Base-by-base conservation (phyloP, 2,888 invertebrate genomes). In the Tanytarsus gracilentus region DNA sequence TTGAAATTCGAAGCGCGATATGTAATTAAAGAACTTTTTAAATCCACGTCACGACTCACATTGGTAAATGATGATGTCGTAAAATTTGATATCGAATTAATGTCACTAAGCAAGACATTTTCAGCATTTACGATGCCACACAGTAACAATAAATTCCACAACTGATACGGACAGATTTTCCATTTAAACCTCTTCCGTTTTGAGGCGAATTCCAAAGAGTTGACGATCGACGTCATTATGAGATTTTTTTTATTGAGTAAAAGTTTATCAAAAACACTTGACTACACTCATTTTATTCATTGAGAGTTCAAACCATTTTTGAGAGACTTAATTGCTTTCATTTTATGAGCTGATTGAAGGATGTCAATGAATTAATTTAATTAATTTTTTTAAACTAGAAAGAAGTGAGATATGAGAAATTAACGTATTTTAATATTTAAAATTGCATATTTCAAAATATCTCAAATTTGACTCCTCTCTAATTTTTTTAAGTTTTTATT, bases 151-250 rank as follows among this genome's bases (percentile, higher is more conserved):
- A 53, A 36, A 53, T 53, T 33, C 36, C 33, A 33, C 33, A 53
- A 36, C 33, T 53, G 36, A 33, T 33, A 16, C 14, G 36, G 53
- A 53, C 36, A 53, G 36, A 36, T 53, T 56, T 33, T 56, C 55
- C 55, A 56, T 26, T n/a, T 56, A 18, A 56, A 16, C n/a, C 27
- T 56, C 26, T 14, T 36, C n/a, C 36, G n/a, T 16, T 36, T 36
- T 6, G 4, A 14, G 5, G 16, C 36, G n/a, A n/a, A n/a, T n/a
- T n/a, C n/a, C n/a, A n/a, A n/a, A n/a, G n/a, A n/a, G 7, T 36
- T 16, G n/a, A 21, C 23, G 44, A 44, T 44, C 11, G 18, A 44
- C 44, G 18, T 44, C 44, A 44, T 44, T 18, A 18, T 44, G 29
- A 29, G 29, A 29, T 29, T 29, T 7, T 29, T 29, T 29, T 29